Base-by-base conservation (phyloP, 2,888 invertebrate species). In the Tubulanus polymorphus region DNA sequence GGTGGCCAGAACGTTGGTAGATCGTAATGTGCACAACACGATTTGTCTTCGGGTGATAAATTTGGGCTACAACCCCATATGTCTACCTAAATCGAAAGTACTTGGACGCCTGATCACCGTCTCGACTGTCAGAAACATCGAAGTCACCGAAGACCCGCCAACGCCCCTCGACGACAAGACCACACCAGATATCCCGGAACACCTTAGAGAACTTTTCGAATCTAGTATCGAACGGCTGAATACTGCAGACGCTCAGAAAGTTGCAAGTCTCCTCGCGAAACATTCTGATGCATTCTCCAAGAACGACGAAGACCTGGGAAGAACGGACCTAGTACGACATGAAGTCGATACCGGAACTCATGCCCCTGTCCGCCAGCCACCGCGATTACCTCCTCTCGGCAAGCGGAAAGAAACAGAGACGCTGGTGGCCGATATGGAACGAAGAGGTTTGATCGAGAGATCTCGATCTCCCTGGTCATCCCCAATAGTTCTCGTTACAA, bases 401-500 rank as follows among this genome's bases (percentile, higher is more conserved):
- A 57, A 52, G 27, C 49, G 55, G 37, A 20, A 53, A 32, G 48
- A 48, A 41, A 54, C 53, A 25, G 53, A 54, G 23, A 50, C 54
- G 1, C 54, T 61, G 37, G 32, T 59, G 2, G 1, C 55, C 18
- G 58, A 53, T 29, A 56, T 62, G 60, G 29, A 53, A 20, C 30
- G 60, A 10, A 23, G 37, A 45, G 54, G 59, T 15, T 52, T 63
- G 3, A 59, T 61, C 23, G 59, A 62, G 30, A 56, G 57, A 20
- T 60, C 60, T 3, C 52, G 37, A 2, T 60, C 56, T 53, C 52
- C 63, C 6, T 65, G 60, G 60, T 37, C 54, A 2, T 56, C 57
- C 3, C 59, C 57, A 12, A 45, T 63, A 1, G 63, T 63, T 3
- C 51, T 62, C 1, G 58, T 62, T 0, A 29, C 32, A 0, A 62